Evolutionary conservation across 2,888 invertebrate species (phyloP), one percentile per base, ranked within the genome.

Genomic region (Myopa tessellatipennis): DNA sequence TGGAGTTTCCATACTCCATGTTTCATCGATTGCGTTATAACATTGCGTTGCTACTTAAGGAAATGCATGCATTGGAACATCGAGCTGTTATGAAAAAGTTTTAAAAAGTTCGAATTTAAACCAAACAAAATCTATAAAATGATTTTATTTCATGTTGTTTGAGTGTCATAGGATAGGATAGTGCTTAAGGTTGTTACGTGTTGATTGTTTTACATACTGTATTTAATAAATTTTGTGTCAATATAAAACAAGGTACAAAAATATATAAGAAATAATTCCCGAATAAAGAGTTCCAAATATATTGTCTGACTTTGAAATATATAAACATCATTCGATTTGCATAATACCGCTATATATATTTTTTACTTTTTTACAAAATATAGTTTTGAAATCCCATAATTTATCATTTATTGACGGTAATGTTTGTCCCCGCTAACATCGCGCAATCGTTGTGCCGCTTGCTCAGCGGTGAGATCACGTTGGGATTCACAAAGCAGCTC

Each of bases 401-500:
- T 6, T 45, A 10, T 6, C 45, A 10, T 45, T 45, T 45, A 55
- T 16, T 55, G 55, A n/a, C 55, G 70, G n/a, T 88, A 88, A 61
- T 88, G 89, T 1, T 80, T 82, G 8, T 82, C 82, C 5, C 89
- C 91, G 79, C 94, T 90, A 78, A 92, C 91, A 55, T 91, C 91
- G 73, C 95, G 90, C 16, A 98, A 90, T 84, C 92, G 92, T n/a
- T 91, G 91, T 0, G 98, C 98, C 0, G 98, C 99, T 90, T 96
- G 96, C 89, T 99, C 99, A 0, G 98, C 93, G 0, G 98, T 98
- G 77, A 99, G 90, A 89, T 99, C 99, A 26, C 99, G 90, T 87
- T 99, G 99, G 0, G 93, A 90, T 87, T 98, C 96, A 0, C 97
- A 97, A 75, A 99, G 87, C 90, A 99, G 92, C 88, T 99, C 99